These are phyloP conservation scores for Zaprionus ghesquierei DNA, from an alignment of 1,140 invertebrate species.

Conservation along the genomic window DNA sequence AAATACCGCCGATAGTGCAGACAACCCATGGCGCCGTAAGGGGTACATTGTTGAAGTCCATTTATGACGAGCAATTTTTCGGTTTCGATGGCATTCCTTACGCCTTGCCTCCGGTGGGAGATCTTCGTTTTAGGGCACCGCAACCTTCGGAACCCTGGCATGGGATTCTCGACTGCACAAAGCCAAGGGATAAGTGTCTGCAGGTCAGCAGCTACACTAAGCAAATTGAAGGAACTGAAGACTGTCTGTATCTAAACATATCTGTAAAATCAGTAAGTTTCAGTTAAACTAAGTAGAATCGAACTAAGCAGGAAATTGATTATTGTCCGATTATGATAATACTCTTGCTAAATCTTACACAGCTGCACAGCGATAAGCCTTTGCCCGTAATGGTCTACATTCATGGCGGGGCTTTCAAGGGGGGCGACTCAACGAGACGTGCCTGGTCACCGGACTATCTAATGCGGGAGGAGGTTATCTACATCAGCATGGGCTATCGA, in stretches of 20 bases:
- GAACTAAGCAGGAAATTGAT: too few species aligned
- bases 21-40: slow-evolving; percentile 58
- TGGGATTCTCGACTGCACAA: slow-evolving; percentile 52
- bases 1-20: slow-evolving; percentile 42
- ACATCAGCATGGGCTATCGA: slow-evolving; percentile 83
- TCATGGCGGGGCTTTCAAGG: slow-evolving; percentile 87
- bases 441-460: slow-evolving; percentile 84
- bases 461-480: slow-evolving; percentile 83
- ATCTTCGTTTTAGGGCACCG: slow-evolving; percentile 85
- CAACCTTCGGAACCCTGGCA: slow-evolving; percentile 46
- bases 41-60: slow-evolving; percentile 36
- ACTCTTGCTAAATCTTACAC: not conserved
- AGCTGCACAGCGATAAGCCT: slow-evolving; percentile 52
- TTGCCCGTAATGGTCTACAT: slow-evolving; percentile 88
- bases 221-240: slow-evolving; percentile 79
- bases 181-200: slow-evolving; percentile 51
- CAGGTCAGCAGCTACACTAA: slow-evolving; percentile 40
- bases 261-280: slow-evolving; percentile 76
- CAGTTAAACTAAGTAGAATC: too few species aligned
- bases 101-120: slow-evolving; percentile 85
- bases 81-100: slow-evolving; percentile 79
- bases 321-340: not conserved
- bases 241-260: slow-evolving; percentile 83
- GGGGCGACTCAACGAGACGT: slow-evolving; percentile 81
- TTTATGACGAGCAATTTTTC: slow-evolving; percentile 63